These are phyloP conservation scores for Leptopilina syphax DNA, from an alignment of 2,888 invertebrate genomes.

Conservation along the genomic window DNA sequence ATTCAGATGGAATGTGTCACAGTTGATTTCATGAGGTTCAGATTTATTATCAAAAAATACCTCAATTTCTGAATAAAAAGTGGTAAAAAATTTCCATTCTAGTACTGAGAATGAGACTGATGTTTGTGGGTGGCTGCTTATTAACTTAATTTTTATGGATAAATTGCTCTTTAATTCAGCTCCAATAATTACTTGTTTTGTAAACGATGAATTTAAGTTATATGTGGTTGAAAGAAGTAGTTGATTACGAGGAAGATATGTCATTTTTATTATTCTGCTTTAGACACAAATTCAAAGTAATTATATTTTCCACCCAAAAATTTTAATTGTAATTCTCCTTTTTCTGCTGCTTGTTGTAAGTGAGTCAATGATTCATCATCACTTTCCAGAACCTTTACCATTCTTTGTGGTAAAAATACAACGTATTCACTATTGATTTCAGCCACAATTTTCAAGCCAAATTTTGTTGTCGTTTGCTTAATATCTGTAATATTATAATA, in stretches of 20 bases:
- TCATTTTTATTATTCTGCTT: background rate
- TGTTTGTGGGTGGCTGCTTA: background rate
- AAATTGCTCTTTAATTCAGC: background rate
- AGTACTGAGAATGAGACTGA: background rate
- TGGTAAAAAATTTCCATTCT: background rate
- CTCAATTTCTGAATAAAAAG: background rate
- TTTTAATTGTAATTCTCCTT: background rate
- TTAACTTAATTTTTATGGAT: background rate
- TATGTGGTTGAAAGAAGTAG: background rate
- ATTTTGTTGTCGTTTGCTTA: background rate
- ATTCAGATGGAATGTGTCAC: no score
- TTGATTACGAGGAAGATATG: background rate
- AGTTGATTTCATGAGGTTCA: no score
- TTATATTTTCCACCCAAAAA: conserved; percentile 1
- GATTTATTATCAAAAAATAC: no score
- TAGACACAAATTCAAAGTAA: background rate
- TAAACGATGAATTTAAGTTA: background rate
- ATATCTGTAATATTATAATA: background rate
- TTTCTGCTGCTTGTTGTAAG: background rate
- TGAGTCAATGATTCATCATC: background rate
- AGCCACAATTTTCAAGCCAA: background rate
- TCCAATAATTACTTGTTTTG: background rate
- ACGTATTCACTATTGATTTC: background rate
- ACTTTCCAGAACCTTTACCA: background rate
- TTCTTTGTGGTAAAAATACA: background rate